Evolutionary conservation across 2,113 vertebrate species (phyloP).

Genomic region (Nibea coibor): DNA sequence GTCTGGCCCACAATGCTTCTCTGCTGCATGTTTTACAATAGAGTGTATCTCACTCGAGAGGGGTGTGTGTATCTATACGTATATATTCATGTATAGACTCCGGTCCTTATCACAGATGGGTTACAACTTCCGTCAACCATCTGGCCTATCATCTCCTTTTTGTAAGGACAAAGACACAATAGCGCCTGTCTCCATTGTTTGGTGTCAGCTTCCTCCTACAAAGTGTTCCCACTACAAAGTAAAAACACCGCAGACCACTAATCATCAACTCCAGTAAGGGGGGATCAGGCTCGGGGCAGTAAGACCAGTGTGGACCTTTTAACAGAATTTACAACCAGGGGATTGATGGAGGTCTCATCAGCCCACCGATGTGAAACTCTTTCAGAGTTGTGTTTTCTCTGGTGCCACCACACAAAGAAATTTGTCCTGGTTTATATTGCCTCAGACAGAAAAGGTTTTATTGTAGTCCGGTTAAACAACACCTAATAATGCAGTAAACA

Average conservation of each 20-base stretch:
- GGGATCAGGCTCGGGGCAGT: constrained; percentile 29
- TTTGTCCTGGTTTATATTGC: not conserved
- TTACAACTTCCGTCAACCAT: constrained; percentile 88
- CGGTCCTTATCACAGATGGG: constrained; percentile 87
- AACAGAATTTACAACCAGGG: constrained; percentile 10
- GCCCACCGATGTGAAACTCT: not conserved
- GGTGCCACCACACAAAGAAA: not conserved
- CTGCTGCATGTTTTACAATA: not conserved
- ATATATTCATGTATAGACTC: not conserved
- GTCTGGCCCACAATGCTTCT: not conserved
- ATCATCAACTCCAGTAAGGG: constrained; percentile 53
- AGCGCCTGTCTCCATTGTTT: constrained; percentile 58
- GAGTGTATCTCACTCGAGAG: not conserved
- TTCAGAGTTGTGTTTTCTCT: not conserved
- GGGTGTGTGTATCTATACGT: not conserved
- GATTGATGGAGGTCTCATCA: not conserved
- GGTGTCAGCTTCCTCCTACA: constrained; percentile 52
- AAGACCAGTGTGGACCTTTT: not conserved
- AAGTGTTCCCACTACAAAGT: constrained; percentile 45
- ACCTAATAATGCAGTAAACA: constrained; percentile 22
- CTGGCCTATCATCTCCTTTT: constrained; percentile 84
- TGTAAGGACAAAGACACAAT: constrained; percentile 78
- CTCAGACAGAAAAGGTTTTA: constrained; percentile 44
- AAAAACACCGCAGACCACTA: constrained; percentile 48
- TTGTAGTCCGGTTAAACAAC: constrained; percentile 18